Conservation (phyloP, 2,888 invertebrate species). For the Pammene fasciana region DNA sequence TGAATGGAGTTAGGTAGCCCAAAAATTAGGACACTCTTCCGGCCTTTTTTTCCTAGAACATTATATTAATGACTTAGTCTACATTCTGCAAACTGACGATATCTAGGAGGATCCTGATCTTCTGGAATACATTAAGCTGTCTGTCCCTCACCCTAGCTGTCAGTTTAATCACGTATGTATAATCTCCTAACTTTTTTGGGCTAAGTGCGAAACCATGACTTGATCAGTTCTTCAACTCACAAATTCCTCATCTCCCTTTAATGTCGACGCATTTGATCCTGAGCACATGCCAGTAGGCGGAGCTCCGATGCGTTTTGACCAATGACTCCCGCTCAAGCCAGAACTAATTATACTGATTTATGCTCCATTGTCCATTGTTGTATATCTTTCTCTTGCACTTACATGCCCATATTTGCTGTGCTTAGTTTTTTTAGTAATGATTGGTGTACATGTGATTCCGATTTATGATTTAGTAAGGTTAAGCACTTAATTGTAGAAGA, state of each 20-base stretch:
- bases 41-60: too few species aligned
- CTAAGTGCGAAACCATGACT: not conserved
- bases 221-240: not conserved
- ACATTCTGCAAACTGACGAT: too few species aligned
- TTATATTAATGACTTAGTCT: too few species aligned
- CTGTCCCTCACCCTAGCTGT: too few species aligned
- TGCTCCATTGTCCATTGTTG: conserved; percentile 96
- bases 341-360: conserved; percentile 98
- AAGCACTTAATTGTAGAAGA: not conserved
- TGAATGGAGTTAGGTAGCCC: too few species aligned
- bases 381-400: conserved; percentile 80
- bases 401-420: conserved; percentile 63
- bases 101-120: too few species aligned
- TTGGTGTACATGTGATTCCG: conserved; percentile 22
- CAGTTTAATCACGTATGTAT: too few species aligned
- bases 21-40: too few species aligned
- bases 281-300: conserved; percentile 80
- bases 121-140: too few species aligned
- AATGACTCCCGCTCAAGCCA: conserved; percentile 85
- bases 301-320: conserved; percentile 84
- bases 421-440: conserved; percentile 53
- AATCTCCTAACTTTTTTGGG: too few species aligned
- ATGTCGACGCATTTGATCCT: conserved; percentile 74
- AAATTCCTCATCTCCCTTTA: conserved; percentile 52
- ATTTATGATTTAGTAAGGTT: not conserved